Evolutionary conservation across 2,888 invertebrate genomes (phyloP).

Genomic region (Apoda limacodes): DNA sequence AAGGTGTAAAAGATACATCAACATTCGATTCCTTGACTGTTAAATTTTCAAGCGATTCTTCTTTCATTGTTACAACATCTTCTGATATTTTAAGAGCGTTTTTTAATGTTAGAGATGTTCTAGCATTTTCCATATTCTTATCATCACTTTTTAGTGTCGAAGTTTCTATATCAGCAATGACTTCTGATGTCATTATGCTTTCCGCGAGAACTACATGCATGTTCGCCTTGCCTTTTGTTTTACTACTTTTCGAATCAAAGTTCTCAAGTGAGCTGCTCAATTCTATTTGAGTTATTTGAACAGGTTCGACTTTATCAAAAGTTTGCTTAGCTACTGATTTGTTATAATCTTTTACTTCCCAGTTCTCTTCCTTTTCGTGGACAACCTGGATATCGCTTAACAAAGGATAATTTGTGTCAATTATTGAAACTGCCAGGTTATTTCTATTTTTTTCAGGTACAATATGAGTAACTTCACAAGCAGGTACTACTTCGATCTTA

Average conservation of each 20-base stretch:
- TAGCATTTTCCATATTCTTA: slow-evolving; percentile 59
- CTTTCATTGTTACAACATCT: slow-evolving; percentile 70
- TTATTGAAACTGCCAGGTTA: slow-evolving; percentile 52
- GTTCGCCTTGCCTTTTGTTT: slow-evolving; percentile 28
- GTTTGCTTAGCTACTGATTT: slow-evolving; percentile 34
- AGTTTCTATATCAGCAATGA: slow-evolving; percentile 56
- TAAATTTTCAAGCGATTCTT: slow-evolving; percentile 64
- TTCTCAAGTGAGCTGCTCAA: slow-evolving; percentile 32
- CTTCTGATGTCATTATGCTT: slow-evolving; percentile 67
- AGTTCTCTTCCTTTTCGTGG: slow-evolving; percentile 43
- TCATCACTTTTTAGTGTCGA: slow-evolving; percentile 47
- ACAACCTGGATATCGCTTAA: slow-evolving; percentile 44
- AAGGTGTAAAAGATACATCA: slow-evolving; percentile 67
- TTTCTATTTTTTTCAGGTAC: slow-evolving; percentile 31
- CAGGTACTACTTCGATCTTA: slow-evolving; percentile 61
- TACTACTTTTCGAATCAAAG: slow-evolving; percentile 26
- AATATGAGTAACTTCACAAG: slow-evolving; percentile 47
- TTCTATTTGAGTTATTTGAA: slow-evolving; percentile 49
- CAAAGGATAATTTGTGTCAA: slow-evolving; percentile 64
- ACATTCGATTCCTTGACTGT: slow-evolving; percentile 65
- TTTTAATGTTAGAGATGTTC: slow-evolving; percentile 67
- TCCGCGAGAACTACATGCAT: slow-evolving; percentile 39
- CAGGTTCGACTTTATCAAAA: slow-evolving; percentile 38
- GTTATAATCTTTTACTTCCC: slow-evolving; percentile 33
- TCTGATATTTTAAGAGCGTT: slow-evolving; percentile 77